Evolutionary conservation across 2,113 vertebrate genomes (phyloP), one percentile per base, ranked within the genome.

Genomic region (Oriolus oriolus): DNA sequence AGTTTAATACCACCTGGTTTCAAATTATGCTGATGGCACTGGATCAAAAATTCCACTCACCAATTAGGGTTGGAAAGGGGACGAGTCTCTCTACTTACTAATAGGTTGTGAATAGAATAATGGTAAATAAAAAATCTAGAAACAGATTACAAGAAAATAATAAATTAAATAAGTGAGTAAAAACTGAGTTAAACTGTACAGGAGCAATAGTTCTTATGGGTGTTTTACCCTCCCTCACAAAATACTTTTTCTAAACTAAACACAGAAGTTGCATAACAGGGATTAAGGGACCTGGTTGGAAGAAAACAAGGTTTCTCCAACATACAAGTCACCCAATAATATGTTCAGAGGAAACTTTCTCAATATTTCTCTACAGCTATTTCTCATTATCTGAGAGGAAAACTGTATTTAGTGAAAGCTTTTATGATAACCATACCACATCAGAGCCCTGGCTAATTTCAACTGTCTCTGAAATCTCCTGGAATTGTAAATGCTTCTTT

Each of bases 1-100:
- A 57, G 22, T 91, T 96, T 96, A 94, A 95, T 86, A 94, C 41
- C 59, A 94, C 76, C 60, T 92, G 47, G 6, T 93, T 97, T 90
- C 66, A 89, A 96, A 90, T 92, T 71, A 91, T 41, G n/a, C 20
- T 73, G 27, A 59, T 91, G 50, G 39, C 31, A 87, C 22, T 24
- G 70, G 16, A 69, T 70, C 35, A 96, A 81, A 60, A 96, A 52
- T 6, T 66, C 7, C 30, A 39, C 28, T 92, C 30, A 83, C 18
- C n/a, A 88, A 1, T 57, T 47, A 52, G 28, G 8, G 17, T 30
- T n/a, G 56, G 7, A 84, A 42, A 60, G 12, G 41, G 7, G 31
- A 27, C 30, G 5, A 50, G 60, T 89, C 14, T 63, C 8, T 61
- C 14, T 74, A 20, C 49, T 76, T 84, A 54, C 9, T 56, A 75